These are phyloP conservation scores for Ochropacha duplaris DNA, from an alignment of 2,888 invertebrate species.

Conservation along the genomic window DNA sequence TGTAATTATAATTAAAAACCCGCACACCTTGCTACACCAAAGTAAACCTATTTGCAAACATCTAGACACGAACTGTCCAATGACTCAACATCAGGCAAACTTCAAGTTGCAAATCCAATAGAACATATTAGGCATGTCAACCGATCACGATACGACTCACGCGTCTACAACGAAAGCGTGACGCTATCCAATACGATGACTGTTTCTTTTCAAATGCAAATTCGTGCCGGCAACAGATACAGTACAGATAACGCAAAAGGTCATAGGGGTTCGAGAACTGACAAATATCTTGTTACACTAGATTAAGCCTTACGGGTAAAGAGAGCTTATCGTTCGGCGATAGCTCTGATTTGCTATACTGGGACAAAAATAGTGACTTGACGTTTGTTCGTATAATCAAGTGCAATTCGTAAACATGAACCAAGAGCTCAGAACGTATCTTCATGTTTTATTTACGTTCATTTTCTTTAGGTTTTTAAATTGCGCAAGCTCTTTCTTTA, in stretches of 20 bases:
- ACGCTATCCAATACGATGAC: slow-evolving; percentile 27
- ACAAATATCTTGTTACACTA: slow-evolving; percentile 25
- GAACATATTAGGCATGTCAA: slow-evolving; percentile 26
- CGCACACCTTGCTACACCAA: neutral
- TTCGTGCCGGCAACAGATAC: slow-evolving; percentile 27
- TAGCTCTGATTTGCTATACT: neutral
- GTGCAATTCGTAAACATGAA: neutral
- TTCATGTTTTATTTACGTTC: too few relatives aligned
- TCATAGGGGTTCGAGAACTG: slow-evolving; percentile 28
- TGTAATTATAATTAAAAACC: too few relatives aligned
- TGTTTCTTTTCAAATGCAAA: slow-evolving; percentile 36
- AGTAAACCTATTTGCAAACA: neutral
- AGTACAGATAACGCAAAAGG: slow-evolving; percentile 35
- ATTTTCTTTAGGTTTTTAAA: neutral
- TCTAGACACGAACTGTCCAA: neutral
- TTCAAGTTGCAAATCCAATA: slow-evolving; percentile 19
- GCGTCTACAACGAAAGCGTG: slow-evolving; percentile 32
- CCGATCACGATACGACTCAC: slow-evolving; percentile 24
- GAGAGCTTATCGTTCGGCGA: neutral
- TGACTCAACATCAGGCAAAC: slow-evolving; percentile 1
- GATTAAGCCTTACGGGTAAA: slow-evolving; percentile 17
- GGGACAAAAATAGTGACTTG: neutral
- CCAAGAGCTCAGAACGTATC: neutral
- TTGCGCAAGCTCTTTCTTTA: neutral
- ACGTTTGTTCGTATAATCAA: neutral